Evolutionary conservation across 2,888 invertebrate genomes (phyloP).

Genomic region (Pogonocherus hispidulus): DNA sequence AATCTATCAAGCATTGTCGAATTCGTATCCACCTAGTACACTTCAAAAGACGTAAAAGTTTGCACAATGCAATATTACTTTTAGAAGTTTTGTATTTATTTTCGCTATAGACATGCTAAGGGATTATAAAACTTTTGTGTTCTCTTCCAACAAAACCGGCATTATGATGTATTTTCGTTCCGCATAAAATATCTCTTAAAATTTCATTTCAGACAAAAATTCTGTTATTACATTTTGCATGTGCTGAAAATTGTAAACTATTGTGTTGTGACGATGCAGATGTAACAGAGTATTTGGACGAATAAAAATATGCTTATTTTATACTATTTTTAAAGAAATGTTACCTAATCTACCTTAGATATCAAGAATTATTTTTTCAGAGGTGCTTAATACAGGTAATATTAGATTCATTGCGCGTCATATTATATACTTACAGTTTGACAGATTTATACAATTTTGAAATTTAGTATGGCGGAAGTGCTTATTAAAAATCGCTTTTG

Average conservation of each 20-base stretch:
- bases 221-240: not conserved
- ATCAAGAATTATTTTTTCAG: too few relatives aligned
- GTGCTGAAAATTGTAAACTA: not conserved
- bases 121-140: conserved; percentile 45
- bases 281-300: not conserved
- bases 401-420: too few relatives aligned
- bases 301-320: not conserved
- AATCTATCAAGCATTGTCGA: conserved; percentile 4
- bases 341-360: too few relatives aligned
- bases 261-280: not conserved
- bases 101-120: conserved; percentile 44
- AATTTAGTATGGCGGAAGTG: too few relatives aligned
- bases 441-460: too few relatives aligned
- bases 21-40: conserved; percentile 16
- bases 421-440: too few relatives aligned
- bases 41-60: conserved; percentile 17
- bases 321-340: not conserved
- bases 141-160: conserved; percentile 29
- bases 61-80: conserved; percentile 37
- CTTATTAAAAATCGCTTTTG: too few relatives aligned
- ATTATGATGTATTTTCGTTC: conserved; percentile 42
- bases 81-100: conserved; percentile 39
- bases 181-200: conserved; percentile 37
- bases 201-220: conserved; percentile 32
- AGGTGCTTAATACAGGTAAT: too few relatives aligned